Evolutionary conservation across 1,140 invertebrate genomes (phyloP).

Genomic region (Sinonovacula constricta): DNA sequence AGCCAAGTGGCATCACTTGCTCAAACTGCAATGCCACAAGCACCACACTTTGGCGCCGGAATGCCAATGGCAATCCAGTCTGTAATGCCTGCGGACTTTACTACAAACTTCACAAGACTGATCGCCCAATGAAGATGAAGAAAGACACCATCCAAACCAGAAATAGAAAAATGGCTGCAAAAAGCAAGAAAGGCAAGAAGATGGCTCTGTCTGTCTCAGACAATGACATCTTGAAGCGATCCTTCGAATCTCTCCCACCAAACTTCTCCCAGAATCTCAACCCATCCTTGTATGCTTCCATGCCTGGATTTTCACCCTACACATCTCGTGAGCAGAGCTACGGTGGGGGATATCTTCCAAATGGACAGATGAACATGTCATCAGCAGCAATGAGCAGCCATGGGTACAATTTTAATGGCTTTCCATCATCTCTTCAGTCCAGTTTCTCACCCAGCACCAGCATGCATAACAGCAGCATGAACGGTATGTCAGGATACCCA

Average conservation of each 20-base stretch:
- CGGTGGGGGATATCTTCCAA: constrained; percentile 16
- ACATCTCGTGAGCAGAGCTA: constrained; percentile 51
- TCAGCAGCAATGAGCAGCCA: constrained; percentile 15
- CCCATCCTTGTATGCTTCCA: constrained; percentile 67
- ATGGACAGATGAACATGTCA: constrained; percentile 10
- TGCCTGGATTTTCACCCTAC: constrained; percentile 71
- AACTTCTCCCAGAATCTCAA: constrained; percentile 62
- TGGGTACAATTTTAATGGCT: constrained; percentile 21
- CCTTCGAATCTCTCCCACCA: constrained; percentile 68
- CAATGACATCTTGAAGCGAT: constrained; percentile 68
- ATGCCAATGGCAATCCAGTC: constrained; percentile 96
- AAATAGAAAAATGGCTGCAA: constrained; percentile 88
- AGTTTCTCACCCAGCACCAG: constrained; percentile 41
- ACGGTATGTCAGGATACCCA: constrained; percentile 1
- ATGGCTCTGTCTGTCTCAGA: constrained; percentile 61
- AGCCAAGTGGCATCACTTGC: constrained; percentile 88
- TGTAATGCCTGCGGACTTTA: constrained; percentile 99
- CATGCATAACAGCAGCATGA: background rate
- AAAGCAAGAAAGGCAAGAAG: constrained; percentile 76
- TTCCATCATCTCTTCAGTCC: constrained; percentile 23
- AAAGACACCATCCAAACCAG: constrained; percentile 99
- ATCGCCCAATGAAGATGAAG: constrained; percentile 97
- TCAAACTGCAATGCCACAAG: constrained; percentile 96
- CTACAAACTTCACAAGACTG: constrained; percentile 94
- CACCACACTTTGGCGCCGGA: constrained; percentile 96